Conservation (phyloP, 2,888 invertebrate genomes). For the Lasioglossum villosulum region DNA sequence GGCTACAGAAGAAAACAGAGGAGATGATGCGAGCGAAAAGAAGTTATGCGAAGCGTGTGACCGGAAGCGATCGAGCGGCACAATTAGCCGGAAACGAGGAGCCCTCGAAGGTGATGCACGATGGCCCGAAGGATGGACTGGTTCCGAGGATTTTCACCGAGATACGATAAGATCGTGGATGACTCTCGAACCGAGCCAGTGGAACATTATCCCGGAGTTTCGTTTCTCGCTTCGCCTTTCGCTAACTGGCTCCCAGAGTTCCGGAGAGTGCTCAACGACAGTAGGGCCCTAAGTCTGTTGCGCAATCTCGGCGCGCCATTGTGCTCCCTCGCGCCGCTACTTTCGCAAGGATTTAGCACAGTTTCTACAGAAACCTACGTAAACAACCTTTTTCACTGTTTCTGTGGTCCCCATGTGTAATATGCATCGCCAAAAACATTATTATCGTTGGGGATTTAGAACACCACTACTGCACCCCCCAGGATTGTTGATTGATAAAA, state of each 20-base stretch:
- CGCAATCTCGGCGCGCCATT: conserved; percentile 62
- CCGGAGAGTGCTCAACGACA: conserved; percentile 70
- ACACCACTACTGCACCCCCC: no score
- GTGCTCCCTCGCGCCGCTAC: conserved; percentile 48
- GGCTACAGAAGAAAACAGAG: conserved; percentile 31
- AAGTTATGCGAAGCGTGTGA: conserved; percentile 73
- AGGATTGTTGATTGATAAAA: no score
- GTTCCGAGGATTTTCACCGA: conserved; percentile 28
- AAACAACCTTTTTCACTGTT: conserved; percentile 10
- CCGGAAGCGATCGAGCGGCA: conserved; percentile 71
- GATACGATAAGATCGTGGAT: conserved; percentile 43
- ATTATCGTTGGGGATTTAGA: no score
- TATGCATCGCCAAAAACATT: no score
- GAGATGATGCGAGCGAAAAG: conserved; percentile 52
- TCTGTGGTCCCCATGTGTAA: background rate
- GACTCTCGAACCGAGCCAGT: conserved; percentile 30
- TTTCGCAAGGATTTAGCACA: conserved; percentile 59
- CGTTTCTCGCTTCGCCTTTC: conserved; percentile 37
- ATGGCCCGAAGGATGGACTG: conserved; percentile 35
- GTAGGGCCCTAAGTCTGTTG: conserved; percentile 59
- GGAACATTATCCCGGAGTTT: conserved; percentile 40
- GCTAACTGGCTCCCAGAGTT: conserved; percentile 53
- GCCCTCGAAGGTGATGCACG: conserved; percentile 61
- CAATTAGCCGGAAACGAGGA: conserved; percentile 73
- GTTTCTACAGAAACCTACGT: conserved; percentile 21